Evolutionary conservation across 2,113 vertebrate species (phyloP).

Genomic region (Tyto alba): DNA sequence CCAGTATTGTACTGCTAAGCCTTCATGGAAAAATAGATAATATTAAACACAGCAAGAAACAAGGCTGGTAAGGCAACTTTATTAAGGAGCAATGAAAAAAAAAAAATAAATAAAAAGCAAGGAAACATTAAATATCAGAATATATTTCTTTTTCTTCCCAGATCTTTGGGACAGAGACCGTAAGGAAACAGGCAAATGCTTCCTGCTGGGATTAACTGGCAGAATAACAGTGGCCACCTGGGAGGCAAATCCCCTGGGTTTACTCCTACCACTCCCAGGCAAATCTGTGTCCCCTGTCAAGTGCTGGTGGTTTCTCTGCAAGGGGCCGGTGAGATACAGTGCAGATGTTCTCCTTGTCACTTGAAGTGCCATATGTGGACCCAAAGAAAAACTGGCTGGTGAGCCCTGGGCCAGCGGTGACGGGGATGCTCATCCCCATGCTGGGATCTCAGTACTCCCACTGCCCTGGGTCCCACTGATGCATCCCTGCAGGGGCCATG

Average conservation of each 20-base stretch:
- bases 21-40: not conserved
- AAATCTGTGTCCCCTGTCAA: not conserved
- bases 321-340: fast-evolving
- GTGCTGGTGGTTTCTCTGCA: not conserved
- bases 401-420: fast-evolving
- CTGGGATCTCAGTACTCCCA: not conserved
- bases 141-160: not conserved
- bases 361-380: fast-evolving
- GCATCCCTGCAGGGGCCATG: not conserved
- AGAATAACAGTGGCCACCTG: not conserved
- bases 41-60: not conserved
- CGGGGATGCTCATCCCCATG: fast-evolving
- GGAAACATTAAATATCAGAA: not conserved
- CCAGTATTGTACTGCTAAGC: not conserved
- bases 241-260: not conserved
- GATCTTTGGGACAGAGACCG: not conserved
- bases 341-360: not conserved
- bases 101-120: not conserved
- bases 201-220: not conserved
- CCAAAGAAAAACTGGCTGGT: not conserved
- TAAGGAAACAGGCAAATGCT: not conserved
- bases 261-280: not conserved
- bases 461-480: not conserved
- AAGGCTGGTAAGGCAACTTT: not conserved
- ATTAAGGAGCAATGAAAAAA: not conserved